Conservation (phyloP, 2,888 invertebrate genomes). For the Athetis lepigone region DNA sequence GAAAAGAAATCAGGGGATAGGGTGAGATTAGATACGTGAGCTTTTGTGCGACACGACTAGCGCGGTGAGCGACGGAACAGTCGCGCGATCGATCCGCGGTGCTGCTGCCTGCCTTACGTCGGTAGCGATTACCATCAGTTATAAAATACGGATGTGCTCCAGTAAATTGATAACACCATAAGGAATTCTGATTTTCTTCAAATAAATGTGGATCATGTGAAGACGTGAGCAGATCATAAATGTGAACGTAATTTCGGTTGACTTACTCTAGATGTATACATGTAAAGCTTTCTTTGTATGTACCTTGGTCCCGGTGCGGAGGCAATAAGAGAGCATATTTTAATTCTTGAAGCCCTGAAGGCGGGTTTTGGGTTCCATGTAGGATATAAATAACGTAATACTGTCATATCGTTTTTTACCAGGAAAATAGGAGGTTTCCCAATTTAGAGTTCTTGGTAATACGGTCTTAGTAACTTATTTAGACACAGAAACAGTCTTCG, state of each 20-base stretch:
- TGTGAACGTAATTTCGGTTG: conserved; percentile 9
- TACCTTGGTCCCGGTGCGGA: conserved; percentile 3
- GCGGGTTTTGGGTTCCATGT: background rate
- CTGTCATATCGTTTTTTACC: background rate
- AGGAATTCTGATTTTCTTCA: conserved; percentile 19
- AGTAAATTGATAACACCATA: conserved; percentile 26
- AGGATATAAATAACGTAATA: conserved; percentile 6
- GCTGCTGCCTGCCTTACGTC: conserved; percentile 1
- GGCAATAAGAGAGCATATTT: conserved; percentile 32
- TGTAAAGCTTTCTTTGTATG: background rate
- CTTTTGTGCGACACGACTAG: conserved; percentile 47
- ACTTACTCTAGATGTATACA: conserved; percentile 15
- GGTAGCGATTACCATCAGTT: conserved; percentile 14
- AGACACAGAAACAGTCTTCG: background rate
- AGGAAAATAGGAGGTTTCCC: background rate
- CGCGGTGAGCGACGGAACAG: conserved; percentile 40
- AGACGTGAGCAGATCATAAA: conserved; percentile 33
- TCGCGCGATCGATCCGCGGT: conserved; percentile 49
- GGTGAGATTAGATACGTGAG: conserved; percentile 64
- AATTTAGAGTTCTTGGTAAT: background rate
- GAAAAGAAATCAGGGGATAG: conserved; percentile 58
- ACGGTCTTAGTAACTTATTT: background rate
- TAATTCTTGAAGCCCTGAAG: conserved; percentile 21
- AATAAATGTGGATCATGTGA: conserved; percentile 32
- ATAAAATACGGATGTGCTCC: conserved; percentile 1